phyloP scores from a whole-genome alignment of 2,888 invertebrate genomes.

The Hyposoter dolosus region DNA sequence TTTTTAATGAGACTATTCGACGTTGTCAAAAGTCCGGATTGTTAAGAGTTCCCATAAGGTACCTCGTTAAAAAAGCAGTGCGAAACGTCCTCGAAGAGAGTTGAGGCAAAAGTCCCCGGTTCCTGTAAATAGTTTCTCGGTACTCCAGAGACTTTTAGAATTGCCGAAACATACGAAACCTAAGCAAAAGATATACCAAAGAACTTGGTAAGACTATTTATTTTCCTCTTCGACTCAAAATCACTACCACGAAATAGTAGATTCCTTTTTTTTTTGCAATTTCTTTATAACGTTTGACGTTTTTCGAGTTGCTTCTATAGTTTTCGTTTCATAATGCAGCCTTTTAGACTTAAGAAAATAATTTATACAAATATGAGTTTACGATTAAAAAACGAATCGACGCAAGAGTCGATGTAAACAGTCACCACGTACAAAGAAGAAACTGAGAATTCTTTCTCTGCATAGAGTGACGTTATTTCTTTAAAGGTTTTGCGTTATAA shows the following conservation, averaged over 20 bases:
- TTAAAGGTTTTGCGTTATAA: too few species aligned
- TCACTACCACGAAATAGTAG: background rate
- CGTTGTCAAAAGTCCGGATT: background rate
- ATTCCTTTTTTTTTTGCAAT: background rate
- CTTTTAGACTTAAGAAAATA: too few species aligned
- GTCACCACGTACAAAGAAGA: too few species aligned
- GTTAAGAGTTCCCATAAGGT: background rate
- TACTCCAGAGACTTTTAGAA: background rate
- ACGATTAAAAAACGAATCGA: too few species aligned
- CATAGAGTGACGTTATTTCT: too few species aligned
- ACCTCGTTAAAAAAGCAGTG: background rate
- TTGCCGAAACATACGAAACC: background rate
- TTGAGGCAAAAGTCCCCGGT: background rate
- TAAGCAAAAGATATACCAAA: background rate
- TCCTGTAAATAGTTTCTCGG: constrained; percentile 17
- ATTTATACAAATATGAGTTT: too few species aligned
- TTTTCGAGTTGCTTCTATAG: background rate
- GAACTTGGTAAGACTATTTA: background rate
- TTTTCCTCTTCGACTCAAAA: background rate
- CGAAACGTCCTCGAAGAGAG: background rate
- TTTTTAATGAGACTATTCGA: background rate
- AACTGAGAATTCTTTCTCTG: too few species aligned
- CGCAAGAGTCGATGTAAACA: too few species aligned
- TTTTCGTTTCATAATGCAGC: too few species aligned
- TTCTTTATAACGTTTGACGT: background rate